Conservation (phyloP, 2,888 invertebrate species). For the Acronicta leporina region DNA sequence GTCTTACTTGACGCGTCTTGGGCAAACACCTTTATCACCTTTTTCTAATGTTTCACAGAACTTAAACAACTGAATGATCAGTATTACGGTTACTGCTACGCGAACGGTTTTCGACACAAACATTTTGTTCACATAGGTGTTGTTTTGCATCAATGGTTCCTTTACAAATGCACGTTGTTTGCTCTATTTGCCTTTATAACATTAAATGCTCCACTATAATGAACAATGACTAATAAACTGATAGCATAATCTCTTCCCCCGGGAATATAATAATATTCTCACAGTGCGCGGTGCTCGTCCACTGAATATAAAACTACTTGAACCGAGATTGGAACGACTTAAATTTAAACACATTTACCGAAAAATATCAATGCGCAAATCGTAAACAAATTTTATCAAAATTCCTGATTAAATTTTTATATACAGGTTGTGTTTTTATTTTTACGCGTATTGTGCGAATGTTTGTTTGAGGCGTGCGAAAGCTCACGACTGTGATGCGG, state of each 20-base stretch:
- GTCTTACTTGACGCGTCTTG: conserved; percentile 35
- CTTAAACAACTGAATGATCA: conserved; percentile 14
- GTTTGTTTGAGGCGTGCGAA: conserved; percentile 27
- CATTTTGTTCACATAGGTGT: conserved; percentile 45
- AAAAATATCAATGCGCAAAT: background rate
- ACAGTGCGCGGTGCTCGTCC: conserved; percentile 8
- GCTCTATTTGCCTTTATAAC: conserved; percentile 39
- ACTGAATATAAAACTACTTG: conserved; percentile 6
- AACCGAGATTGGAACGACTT: conserved; percentile 4
- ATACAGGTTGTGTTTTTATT: conserved; percentile 46
- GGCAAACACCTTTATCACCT: conserved; percentile 38
- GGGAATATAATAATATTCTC: conserved; percentile 13
- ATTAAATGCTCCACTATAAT: conserved; percentile 24
- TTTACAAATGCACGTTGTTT: conserved; percentile 31
- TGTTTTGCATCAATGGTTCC: conserved; percentile 10
- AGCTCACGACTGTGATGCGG: conserved; percentile 47
- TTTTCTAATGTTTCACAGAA: conserved; percentile 28
- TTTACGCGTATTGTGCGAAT: conserved; percentile 6
- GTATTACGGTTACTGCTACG: conserved; percentile 21
- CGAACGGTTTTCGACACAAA: conserved; percentile 6
- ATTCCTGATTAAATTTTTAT: conserved; percentile 26
- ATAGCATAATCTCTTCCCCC: conserved; percentile 37
- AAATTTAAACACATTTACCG: conserved; percentile 16
- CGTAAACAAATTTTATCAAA: background rate
- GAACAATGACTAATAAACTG: conserved; percentile 36